Conservation (phyloP, 2,797 vertebrate genomes). For the Rhabdophis nuchalis region DNA sequence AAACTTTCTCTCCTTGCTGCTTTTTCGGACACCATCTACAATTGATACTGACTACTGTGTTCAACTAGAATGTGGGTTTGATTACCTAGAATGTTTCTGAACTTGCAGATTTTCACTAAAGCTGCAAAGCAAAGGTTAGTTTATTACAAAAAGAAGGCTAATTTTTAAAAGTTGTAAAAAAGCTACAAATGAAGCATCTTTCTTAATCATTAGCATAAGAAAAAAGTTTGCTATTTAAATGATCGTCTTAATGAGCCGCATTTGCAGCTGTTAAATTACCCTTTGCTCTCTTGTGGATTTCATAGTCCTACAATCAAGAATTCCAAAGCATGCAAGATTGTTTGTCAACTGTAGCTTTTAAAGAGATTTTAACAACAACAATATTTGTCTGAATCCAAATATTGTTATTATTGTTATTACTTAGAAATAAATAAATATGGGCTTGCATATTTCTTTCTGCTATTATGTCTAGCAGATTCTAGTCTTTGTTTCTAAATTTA, state of each 20-base stretch:
- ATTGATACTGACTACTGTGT: neutral
- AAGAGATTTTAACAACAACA: neutral
- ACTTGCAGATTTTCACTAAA: constrained; percentile 7
- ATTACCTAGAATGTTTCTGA: constrained; percentile 15
- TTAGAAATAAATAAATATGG: neutral
- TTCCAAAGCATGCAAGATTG: neutral
- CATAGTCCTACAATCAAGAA: constrained; percentile 10
- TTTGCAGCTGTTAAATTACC: neutral
- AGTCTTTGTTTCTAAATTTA: neutral
- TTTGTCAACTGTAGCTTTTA: neutral
- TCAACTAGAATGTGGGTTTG: neutral
- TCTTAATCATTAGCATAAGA: constrained; percentile 15
- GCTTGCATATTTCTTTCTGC: neutral
- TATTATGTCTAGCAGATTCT: neutral
- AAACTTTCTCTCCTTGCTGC: neutral
- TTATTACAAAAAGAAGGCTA: neutral
- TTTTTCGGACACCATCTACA: neutral
- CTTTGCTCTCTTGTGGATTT: neutral
- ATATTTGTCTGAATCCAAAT: neutral
- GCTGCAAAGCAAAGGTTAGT: neutral
- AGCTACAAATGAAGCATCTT: constrained; percentile 14
- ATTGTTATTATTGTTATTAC: neutral
- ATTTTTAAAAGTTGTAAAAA: neutral
- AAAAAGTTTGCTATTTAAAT: constrained; percentile 17
- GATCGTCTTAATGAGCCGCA: neutral